These are phyloP conservation scores for Speoplatyrhinus poulsoni DNA, from an alignment of 2,113 vertebrate genomes.

Conservation along the genomic window DNA sequence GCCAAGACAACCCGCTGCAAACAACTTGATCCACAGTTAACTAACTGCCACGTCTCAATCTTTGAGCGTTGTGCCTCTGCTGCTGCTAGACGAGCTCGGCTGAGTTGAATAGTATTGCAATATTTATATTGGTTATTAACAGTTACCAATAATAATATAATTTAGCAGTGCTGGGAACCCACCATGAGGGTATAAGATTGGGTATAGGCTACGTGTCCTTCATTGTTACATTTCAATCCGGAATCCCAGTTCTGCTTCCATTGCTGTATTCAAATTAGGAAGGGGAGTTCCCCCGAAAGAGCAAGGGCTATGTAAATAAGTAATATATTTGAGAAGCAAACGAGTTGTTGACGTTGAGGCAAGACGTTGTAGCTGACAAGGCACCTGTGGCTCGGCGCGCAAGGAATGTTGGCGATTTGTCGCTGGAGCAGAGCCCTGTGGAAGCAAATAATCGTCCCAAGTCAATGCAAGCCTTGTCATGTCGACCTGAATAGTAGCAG, in stretches of 20 bases:
- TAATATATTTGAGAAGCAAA: neutral
- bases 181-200: neutral
- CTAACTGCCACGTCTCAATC: conserved; percentile 79
- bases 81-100: neutral
- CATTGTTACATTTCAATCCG: conserved; percentile 34
- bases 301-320: no score
- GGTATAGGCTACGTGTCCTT: no score
- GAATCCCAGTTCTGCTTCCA: conserved; percentile 28
- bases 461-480: conserved; percentile 36
- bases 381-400: conserved; percentile 12
- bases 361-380: conserved; percentile 15
- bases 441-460: neutral
- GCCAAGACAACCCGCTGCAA: conserved; percentile 21
- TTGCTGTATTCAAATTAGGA: conserved; percentile 18
- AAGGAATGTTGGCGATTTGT: conserved; percentile 30
- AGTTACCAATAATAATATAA: neutral
- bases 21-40: conserved; percentile 38
- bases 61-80: conserved; percentile 29
- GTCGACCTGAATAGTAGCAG: neutral
- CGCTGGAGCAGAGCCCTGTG: neutral
- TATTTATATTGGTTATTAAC: conserved; percentile 5
- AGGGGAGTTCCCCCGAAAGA: conserved; percentile 26
- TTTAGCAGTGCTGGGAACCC: neutral
- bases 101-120: neutral
- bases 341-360: neutral